Evolutionary conservation across 1,140 invertebrate species (phyloP).

Genomic region (Anastatus disparis): DNA sequence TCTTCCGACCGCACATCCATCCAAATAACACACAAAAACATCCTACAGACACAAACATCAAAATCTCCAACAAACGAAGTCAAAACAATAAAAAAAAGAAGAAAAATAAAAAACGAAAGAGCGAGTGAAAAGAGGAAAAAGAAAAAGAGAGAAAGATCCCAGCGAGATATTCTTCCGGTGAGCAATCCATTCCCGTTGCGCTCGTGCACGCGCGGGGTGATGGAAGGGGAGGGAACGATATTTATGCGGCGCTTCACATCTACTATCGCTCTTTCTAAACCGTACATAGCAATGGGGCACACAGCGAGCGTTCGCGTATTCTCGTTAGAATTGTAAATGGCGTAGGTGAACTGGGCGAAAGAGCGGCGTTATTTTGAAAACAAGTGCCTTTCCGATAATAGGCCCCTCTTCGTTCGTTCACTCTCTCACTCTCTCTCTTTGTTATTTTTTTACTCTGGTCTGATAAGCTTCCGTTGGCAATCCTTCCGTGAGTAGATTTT

Average conservation of each 20-base stretch:
- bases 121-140: conserved; percentile 38
- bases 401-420: conserved; percentile 41
- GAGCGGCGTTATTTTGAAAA: conserved; percentile 63
- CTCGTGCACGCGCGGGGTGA: no score
- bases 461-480: no score
- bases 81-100: no score
- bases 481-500: no score
- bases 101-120: no score
- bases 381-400: conserved; percentile 60
- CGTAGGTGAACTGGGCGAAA: conserved; percentile 41
- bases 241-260: conserved; percentile 53
- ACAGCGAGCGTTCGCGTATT: conserved; percentile 23
- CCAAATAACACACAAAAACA: no score
- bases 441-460: background rate
- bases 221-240: no score
- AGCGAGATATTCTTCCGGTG: conserved; percentile 10
- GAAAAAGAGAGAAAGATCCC: conserved; percentile 1
- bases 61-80: no score
- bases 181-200: conserved; percentile 23
- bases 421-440: conserved; percentile 30
- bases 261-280: conserved; percentile 18
- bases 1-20: no score
- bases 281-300: no score
- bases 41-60: no score
- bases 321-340: conserved; percentile 60